phyloP scores from a whole-genome alignment of 2,797 vertebrate genomes.

The Alexandromys oeconomus region DNA sequence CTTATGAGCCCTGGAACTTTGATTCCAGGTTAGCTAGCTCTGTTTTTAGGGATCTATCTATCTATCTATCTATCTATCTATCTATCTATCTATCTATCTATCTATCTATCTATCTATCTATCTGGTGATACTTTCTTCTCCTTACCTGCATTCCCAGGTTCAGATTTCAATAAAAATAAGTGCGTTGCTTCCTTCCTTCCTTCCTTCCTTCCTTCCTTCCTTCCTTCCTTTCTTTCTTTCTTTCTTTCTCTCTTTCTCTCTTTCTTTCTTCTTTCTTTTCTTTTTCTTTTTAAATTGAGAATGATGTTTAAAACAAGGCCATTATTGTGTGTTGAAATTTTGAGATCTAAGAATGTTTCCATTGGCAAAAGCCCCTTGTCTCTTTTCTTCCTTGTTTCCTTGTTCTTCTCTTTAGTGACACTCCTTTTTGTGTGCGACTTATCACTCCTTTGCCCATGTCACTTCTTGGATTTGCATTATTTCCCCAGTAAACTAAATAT shows the following conservation, averaged over 20 bases:
- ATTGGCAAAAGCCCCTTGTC: slow-evolving; percentile 21
- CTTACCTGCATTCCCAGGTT: slow-evolving; percentile 29
- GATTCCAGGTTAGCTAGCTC: background rate
- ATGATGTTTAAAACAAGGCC: slow-evolving; percentile 40
- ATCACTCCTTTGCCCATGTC: background rate
- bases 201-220: too few relatives aligned
- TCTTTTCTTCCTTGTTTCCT: background rate
- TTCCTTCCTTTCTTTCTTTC: too few relatives aligned
- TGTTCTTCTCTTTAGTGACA: background rate
- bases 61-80: background rate
- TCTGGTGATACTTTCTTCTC: background rate
- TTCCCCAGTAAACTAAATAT: slow-evolving; percentile 62
- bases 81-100: background rate
- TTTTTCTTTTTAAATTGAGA: background rate
- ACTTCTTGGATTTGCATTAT: slow-evolving; percentile 50
- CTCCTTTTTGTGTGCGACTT: background rate
- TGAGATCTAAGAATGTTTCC: slow-evolving; percentile 7
- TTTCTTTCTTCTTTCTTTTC: too few relatives aligned
- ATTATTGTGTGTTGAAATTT: background rate
- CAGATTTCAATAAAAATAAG: background rate
- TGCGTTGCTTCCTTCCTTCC: background rate
- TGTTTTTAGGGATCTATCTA: background rate
- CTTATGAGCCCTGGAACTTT: background rate
- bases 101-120: too few relatives aligned
- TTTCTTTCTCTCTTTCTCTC: too few relatives aligned